Percentiles rank a stretch among this genome's conserved stretches.
These are phyloP conservation scores for Heliconius congener DNA, from an alignment of 1,140 invertebrate species.

Conservation along the genomic window DNA sequence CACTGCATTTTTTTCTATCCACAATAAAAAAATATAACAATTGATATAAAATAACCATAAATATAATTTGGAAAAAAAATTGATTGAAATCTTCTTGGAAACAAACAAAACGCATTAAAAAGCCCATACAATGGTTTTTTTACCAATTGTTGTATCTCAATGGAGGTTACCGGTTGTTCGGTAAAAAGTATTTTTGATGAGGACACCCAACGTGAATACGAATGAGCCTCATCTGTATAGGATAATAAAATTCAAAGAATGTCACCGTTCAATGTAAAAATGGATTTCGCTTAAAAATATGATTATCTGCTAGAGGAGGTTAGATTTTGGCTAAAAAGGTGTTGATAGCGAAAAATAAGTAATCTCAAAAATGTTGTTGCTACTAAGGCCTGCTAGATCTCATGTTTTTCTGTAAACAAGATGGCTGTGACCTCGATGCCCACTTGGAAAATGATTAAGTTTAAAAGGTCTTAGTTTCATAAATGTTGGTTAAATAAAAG, in stretches of 20 bases:
- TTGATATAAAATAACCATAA: too few relatives aligned
- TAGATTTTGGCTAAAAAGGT: not conserved
- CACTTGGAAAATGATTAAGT: too few relatives aligned
- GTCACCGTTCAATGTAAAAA: conserved; percentile 22
- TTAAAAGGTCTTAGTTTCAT: too few relatives aligned
- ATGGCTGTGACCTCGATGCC: too few relatives aligned
- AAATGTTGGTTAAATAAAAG: too few relatives aligned
- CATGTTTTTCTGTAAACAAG: too few relatives aligned
- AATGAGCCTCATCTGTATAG: conserved; percentile 25
- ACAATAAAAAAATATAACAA: too few relatives aligned
- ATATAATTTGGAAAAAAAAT: too few relatives aligned
- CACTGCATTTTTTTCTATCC: too few relatives aligned
- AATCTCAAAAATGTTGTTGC: too few relatives aligned
- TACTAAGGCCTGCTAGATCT: too few relatives aligned
- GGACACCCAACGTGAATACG: conserved; percentile 3
- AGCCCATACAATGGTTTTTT: not conserved
- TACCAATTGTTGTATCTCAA: conserved; percentile 16
- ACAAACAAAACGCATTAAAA: not conserved
- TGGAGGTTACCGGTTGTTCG: conserved; percentile 3
- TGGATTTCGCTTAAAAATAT: conserved; percentile 21
- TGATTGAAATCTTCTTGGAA: not conserved
- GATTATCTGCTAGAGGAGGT: not conserved
- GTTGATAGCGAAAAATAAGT: too few relatives aligned
- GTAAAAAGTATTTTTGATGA: conserved; percentile 26
- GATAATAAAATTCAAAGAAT: conserved; percentile 27